Evolutionary conservation across 2,113 vertebrate genomes (phyloP).

Genomic region (Mus pahari): DNA sequence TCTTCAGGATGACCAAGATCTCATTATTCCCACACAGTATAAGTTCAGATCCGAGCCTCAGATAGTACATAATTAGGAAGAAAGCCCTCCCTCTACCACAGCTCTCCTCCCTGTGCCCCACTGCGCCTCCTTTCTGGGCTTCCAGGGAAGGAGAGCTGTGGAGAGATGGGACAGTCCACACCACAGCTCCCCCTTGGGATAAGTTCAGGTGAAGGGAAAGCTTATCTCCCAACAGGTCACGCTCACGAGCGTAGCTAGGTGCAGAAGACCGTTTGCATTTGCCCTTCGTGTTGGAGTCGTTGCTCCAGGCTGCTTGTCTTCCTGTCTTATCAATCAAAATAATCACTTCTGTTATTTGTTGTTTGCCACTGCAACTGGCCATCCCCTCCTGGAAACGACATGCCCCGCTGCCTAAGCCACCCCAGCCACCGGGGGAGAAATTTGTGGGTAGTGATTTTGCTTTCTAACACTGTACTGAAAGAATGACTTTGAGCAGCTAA

Average conservation of each 20-base stretch:
- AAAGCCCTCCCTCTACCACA: neutral
- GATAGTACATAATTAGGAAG: neutral
- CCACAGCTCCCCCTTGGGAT: neutral
- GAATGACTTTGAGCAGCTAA: neutral
- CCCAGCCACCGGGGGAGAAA: neutral
- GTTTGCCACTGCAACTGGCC: neutral
- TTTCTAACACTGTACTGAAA: constrained; percentile 13
- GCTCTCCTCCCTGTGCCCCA: neutral
- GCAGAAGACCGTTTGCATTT: neutral
- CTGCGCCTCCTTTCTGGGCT: neutral
- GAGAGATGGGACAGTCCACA: neutral
- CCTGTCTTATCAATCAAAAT: neutral
- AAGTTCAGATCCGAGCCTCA: neutral
- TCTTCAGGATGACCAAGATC: neutral
- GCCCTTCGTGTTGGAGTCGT: neutral
- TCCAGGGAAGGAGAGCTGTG: neutral
- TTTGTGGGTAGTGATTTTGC: neutral
- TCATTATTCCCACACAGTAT: too few relatives aligned
- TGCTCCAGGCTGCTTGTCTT: neutral
- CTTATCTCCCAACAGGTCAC: neutral
- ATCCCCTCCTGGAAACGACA: neutral
- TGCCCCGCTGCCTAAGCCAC: rapidly evolving
- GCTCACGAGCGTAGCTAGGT: neutral
- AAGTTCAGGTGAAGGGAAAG: neutral
- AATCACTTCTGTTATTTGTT: too few relatives aligned